Evolutionary conservation across 2,888 invertebrate genomes (phyloP).

Genomic region (Flabesymbios commensalis): DNA sequence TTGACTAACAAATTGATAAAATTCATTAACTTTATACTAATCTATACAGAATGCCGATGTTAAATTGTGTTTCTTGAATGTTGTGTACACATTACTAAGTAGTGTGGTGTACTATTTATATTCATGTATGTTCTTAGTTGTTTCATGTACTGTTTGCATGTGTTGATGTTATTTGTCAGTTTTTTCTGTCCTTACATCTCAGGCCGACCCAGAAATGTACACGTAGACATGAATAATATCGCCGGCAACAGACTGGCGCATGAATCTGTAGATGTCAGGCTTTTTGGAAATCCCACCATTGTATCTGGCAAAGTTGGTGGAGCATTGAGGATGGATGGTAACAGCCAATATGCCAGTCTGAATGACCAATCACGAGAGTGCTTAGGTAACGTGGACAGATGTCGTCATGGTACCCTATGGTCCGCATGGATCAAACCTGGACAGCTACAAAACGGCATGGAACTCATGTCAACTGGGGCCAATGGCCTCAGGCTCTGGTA

Average conservation of each 20-base stretch:
- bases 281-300: slow-evolving; percentile 39
- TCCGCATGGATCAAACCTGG: slow-evolving; percentile 31
- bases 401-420: slow-evolving; percentile 30
- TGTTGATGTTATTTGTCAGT: too few relatives aligned
- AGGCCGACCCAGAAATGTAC: slow-evolving; percentile 47
- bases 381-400: slow-evolving; percentile 47
- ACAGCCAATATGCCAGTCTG: slow-evolving; percentile 47
- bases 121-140: too few relatives aligned
- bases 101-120: too few relatives aligned
- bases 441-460: slow-evolving; percentile 37
- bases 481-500: slow-evolving; percentile 50
- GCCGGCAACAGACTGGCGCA: slow-evolving; percentile 36
- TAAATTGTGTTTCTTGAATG: too few relatives aligned
- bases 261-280: slow-evolving; percentile 30
- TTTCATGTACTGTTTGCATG: too few relatives aligned
- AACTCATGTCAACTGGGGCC: slow-evolving; percentile 50
- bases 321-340: slow-evolving; percentile 45
- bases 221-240: slow-evolving; percentile 46
- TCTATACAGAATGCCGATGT: too few relatives aligned
- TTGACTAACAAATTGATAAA: too few relatives aligned
- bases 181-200: too few relatives aligned
- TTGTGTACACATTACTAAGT: too few relatives aligned
- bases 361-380: slow-evolving; percentile 44
- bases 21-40: too few relatives aligned
- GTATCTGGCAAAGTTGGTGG: slow-evolving; percentile 47